A percentile compares a stretch with the other conserved stretches of the same genome.
These are phyloP conservation scores for Toxonevra muliebris DNA, from an alignment of 2,888 invertebrate genomes.

Conservation along the genomic window DNA sequence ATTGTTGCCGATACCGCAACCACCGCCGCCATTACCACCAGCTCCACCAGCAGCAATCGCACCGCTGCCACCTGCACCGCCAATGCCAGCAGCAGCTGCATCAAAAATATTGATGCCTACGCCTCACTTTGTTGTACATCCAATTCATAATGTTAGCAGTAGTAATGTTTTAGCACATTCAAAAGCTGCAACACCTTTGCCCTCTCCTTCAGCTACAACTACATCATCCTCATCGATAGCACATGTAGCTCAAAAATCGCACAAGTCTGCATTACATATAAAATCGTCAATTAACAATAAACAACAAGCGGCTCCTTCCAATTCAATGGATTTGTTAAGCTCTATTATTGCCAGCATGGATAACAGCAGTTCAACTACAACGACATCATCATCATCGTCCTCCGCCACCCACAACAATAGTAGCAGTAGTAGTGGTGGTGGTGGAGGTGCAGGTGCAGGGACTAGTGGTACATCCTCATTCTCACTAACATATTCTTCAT, in stretches of 20 bases:
- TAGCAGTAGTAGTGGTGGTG: too few species aligned
- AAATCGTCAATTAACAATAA: constrained; percentile 24
- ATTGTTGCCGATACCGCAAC: constrained; percentile 21
- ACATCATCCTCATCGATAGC: neutral
- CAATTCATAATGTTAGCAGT: constrained; percentile 10
- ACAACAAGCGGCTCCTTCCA: constrained; percentile 23
- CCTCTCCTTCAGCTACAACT: constrained; percentile 15
- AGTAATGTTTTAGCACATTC: constrained; percentile 21
- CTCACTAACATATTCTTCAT: constrained; percentile 19
- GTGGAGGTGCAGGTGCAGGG: too few species aligned
- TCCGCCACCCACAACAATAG: neutral
- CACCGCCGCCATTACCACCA: constrained; percentile 39
- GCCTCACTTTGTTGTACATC: constrained; percentile 14
- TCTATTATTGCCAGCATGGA: constrained; percentile 66
- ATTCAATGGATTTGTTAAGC: constrained; percentile 60
- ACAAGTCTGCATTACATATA: constrained; percentile 7
- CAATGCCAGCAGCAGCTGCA: constrained; percentile 46
- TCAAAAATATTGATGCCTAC: constrained; percentile 27
- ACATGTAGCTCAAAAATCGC: constrained; percentile 29
- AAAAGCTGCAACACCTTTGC: neutral
- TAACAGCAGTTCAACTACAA: constrained; percentile 49
- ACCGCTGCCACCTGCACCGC: constrained; percentile 47
- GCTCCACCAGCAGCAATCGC: constrained; percentile 46
- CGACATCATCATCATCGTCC: constrained; percentile 30
- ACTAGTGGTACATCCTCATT: neutral